Evolutionary conservation across 2,888 invertebrate genomes (phyloP), one percentile per base, ranked within the genome.

Genomic region (Patella caerulea): DNA sequence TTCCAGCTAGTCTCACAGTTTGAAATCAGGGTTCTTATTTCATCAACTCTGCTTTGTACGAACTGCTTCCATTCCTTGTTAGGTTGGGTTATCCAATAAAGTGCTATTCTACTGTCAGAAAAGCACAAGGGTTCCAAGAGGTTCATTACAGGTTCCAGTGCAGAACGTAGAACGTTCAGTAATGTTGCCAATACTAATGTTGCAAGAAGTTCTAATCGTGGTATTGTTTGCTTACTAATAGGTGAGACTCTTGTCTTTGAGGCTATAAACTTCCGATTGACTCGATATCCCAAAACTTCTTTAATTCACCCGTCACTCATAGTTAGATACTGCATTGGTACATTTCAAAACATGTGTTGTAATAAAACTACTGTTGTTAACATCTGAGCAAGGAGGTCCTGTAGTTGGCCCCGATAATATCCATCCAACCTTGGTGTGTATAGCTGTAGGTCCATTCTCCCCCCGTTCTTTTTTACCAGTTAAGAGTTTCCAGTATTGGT

Each of bases 371-470:
- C 19, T 59, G 19, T n/a, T 59, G 17, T 59, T 3, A 59, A 59
- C 59, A 19, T 17, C 59, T 19, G 56, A n/a, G 5, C n/a, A 19
- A 19, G 19, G 59, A 19, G 59, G 17, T 59, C 59, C 59, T 19
- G 19, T 14, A 19, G 59, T n/a, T 17, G 59, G 59, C 11, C 59
- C 59, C 7, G 59, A 59, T n/a, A 59, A 59, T 59, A 59, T 9
- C 59, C 59, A 59, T 59, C 59, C 59, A 19, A 59, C 59, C 19
- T 59, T 59, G 59, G 59, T 59, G 17, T 59, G 65, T 65, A 65
- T 65, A 9, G 65, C 65, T 24, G 19, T 19, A 14, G 65, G 65
- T 3, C 65, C 65, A 65, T 17, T 24, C 65, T n/a, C 65, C 65
- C 65, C 65, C 65, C 65, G 65, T 65, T 24, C 11, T 19, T 12